Base-by-base conservation (phyloP, 2,113 vertebrate species). In the Gadus macrocephalus region DNA sequence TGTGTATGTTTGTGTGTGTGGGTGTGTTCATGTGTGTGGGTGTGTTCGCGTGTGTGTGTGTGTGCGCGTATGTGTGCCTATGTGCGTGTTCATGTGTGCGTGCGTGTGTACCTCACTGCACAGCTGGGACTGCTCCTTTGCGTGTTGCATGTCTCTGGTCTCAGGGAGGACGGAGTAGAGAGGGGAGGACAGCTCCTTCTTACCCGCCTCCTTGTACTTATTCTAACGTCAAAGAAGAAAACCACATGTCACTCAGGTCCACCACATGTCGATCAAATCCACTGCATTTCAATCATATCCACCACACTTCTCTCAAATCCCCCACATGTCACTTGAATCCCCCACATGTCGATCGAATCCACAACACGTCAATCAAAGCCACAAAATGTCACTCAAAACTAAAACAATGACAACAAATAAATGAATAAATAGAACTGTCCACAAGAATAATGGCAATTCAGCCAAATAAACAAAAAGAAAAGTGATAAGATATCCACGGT, bases 141-240 rank as follows among this genome's bases (percentile, higher is more conserved):
- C 95, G 55, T 95, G 95, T 17, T 91, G 94, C 2, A 92, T 98
- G 14, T 98, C 95, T 65, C 93, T 94, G 70, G 96, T 98, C 58
- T 94, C 89, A 0, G 95, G 93, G 91, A 98, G 93, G 79, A 87
- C 87, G 66, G 94, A 92, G 68, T 97, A 98, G 11, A 98, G 84
- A 77, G 89, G 88, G 60, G 90, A 92, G 8, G 88, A 88, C 85
- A 96, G 89, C 53, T 92, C 90, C 67, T 92, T 92, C 83, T 93
- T 97, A 53, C 91, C 87, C 16, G 85, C 91, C 72, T 92, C 91
- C 86, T 95, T 98, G 81, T 98, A 98, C 76, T 96, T 96, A 61
- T 86, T 91, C 96, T 98, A 69, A 16, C 35, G 17, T 49, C 42
- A 49, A 72, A 28, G 0, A 60, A 49, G 42, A 49, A 7, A 49